Evolutionary conservation across 2,888 invertebrate genomes (phyloP), one percentile per base, ranked within the genome.

Genomic region (Netelia virgata): DNA sequence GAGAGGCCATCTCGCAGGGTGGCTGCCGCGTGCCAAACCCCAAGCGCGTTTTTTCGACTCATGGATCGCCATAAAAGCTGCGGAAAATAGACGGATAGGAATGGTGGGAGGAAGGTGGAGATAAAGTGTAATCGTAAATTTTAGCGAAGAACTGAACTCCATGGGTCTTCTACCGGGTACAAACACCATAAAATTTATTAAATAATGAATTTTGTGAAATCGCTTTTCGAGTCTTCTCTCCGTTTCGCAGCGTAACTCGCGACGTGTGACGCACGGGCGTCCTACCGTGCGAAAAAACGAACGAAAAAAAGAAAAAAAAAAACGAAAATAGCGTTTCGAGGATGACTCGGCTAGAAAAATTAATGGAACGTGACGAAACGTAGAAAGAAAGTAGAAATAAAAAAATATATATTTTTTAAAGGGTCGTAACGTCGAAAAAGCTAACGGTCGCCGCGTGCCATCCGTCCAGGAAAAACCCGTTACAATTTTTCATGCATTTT

Each of bases 31-130:
- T 78, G 84, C 84, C 81, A 75, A 66, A 75, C 70, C 57, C 70
- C 41, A 36, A 77, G 73, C 82, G 70, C 75, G 72, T 79, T 78
- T 78, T 75, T 78, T 75, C 78, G 57, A 72, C 85, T 85, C 79
- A 82, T 85, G 68, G 82, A 79, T 79, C 28, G 82, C 82, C 82
- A 85, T 82, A 85, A 82, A 85, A 82, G 82, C 72, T 63, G 55
- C 41, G 50, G 23, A 70, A 50, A 53, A 53, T n/a, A 70, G 47
- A 47, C 3, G 47, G 47, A 69, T 23, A 61, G 9, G n/a, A 41
- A 28, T 28, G 5, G 16, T 28, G 14, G 41, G 50, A 28, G 20
- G 3, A 1, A 64, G 53, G 23, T 23, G 53, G 11, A 64, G 64
- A 76, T 41, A 57, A 23, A 84, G 68, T 66, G 73, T 82, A 76